Base-by-base conservation (phyloP, 2,113 vertebrate genomes). In the Scortum barcoo region DNA sequence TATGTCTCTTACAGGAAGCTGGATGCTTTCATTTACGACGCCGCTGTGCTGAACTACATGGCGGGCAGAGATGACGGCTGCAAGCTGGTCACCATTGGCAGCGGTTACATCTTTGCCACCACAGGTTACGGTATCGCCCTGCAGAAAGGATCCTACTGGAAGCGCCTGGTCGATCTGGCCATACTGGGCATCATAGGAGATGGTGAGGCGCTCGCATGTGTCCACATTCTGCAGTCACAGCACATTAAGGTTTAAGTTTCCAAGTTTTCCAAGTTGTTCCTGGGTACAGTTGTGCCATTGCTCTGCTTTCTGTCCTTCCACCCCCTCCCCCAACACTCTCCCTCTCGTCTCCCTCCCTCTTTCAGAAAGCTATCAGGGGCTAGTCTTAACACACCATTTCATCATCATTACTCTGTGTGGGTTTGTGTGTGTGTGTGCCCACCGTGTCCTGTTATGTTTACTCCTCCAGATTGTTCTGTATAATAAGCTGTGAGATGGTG, bases 1-100 rank as follows among this genome's bases (percentile, higher is more conserved):
- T 48, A 7, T 13, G 9, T 40, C 14, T 62, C 13, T 44, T 72
- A 81, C 95, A 99, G 98, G 81, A 99, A 99, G 92, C 91, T 99
- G 94, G 98, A 99, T 20, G 98, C 98, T n/a, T 99, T 99, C 93
- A 99, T 99, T 94, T 99, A 99, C 0, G 98, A 99, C 9, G 98
- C 98, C 0, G 98, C 98, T 0, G 98, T 99, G 88, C 94, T 99
- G 88, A 99, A 99, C 93, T 99, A 99, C 95, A 99, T 99, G 96
- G 98, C 98, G 0, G 98, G 98, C 42, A 94, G 98, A 86, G 98
- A 99, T 10, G 98, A 99, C 88, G 98, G 98, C 84, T 99, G 98
- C 88, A 99, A 99, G 83, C 96, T 99, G 84, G 98, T 99, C 79
- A 99, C 98, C 70, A 99, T 99, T 20, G 98, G 98, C 81, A 99